phyloP scores from a whole-genome alignment of 2,113 vertebrate species.

The Orycteropus afer region DNA sequence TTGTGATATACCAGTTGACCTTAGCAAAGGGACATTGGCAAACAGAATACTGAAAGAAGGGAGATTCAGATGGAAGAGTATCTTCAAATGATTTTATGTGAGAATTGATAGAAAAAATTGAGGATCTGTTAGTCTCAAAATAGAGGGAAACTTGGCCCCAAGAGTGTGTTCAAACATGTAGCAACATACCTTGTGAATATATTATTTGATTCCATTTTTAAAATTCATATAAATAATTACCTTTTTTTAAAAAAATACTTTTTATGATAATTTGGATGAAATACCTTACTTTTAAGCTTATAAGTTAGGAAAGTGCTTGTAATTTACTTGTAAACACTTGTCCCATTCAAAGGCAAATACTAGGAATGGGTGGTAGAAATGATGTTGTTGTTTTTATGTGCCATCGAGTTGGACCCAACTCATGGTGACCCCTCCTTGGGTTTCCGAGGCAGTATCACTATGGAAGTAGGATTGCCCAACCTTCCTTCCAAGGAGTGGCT shows the following conservation, averaged over 20 bases:
- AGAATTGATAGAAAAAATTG: background rate
- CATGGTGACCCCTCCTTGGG: no score
- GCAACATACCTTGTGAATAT: background rate
- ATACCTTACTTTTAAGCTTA: background rate
- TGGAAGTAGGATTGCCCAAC: no score
- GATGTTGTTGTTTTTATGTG: no score
- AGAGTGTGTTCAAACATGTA: background rate
- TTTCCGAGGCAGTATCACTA: no score
- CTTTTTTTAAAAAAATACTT: no score
- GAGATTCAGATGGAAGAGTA: background rate
- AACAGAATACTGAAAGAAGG: background rate
- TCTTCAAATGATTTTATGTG: background rate
- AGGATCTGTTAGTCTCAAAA: background rate
- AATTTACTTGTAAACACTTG: conserved; percentile 40
- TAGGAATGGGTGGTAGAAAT: background rate
- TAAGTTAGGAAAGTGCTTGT: background rate
- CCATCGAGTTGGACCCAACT: no score
- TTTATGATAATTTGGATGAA: no score
- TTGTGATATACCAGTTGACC: no score
- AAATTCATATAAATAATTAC: background rate
- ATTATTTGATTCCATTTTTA: background rate
- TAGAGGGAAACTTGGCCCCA: background rate
- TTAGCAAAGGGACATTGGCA: background rate
- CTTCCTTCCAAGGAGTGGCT: no score
- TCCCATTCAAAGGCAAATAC: background rate